Percentiles rank a stretch among this genome's conserved stretches.
Conservation (phyloP, 2,888 invertebrate species). For the Heteromyza rotundicornis region DNA sequence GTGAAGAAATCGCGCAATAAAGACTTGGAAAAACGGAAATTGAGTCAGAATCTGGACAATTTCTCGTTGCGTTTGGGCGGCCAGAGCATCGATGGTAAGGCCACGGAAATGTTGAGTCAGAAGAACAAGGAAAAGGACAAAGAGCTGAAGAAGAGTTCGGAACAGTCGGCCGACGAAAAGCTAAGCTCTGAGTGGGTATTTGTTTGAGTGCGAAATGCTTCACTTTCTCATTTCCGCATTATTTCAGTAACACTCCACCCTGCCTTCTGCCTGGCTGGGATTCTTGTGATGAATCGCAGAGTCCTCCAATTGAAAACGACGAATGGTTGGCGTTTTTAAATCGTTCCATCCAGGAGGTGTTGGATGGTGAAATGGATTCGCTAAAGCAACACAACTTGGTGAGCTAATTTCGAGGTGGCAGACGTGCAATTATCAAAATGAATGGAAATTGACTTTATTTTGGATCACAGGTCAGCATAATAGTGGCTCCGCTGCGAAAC, state of each 20-base stretch:
- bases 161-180: constrained; percentile 55
- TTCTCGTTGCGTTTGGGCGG: constrained; percentile 61
- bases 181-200: constrained; percentile 49
- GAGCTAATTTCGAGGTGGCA: constrained; percentile 38
- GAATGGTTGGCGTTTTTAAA: constrained; percentile 87
- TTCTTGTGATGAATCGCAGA: constrained; percentile 65
- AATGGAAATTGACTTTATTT: neutral
- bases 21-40: constrained; percentile 60
- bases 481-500: constrained; percentile 71
- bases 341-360: constrained; percentile 80
- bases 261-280: constrained; percentile 61
- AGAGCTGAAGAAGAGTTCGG: constrained; percentile 39
- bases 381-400: constrained; percentile 75
- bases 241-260: constrained; percentile 55
- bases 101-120: constrained; percentile 42
- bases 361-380: constrained; percentile 79
- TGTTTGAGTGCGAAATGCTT: neutral
- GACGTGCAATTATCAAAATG: neutral
- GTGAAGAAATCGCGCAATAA: constrained; percentile 48
- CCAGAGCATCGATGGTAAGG: constrained; percentile 46
- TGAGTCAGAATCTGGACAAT: constrained; percentile 63
- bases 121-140: constrained; percentile 34
- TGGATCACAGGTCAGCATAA: constrained; percentile 64
- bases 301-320: constrained; percentile 78
- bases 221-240: neutral